Conservation (phyloP, 2,888 invertebrate genomes). For the Dryadula phaetusa region DNA sequence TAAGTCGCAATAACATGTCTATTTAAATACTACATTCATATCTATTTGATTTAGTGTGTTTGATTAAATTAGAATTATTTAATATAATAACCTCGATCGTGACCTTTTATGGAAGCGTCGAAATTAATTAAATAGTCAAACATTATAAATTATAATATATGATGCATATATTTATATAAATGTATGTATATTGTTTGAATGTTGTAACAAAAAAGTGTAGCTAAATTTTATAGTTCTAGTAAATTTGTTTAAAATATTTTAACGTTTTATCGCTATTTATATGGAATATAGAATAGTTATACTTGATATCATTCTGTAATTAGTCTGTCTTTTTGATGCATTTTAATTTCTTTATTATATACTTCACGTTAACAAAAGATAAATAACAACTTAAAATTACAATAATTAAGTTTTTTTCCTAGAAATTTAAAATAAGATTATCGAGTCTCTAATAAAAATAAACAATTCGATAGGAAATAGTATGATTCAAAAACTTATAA, state of each 20-base stretch:
- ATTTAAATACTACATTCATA: neutral
- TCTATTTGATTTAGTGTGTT: conserved; percentile 3
- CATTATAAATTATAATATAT: no score
- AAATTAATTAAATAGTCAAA: neutral
- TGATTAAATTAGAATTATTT: conserved; percentile 2
- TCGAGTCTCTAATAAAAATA: neutral
- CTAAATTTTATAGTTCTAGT: neutral
- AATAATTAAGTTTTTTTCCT: no score
- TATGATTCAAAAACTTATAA: neutral
- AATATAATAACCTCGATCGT: neutral
- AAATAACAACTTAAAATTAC: no score
- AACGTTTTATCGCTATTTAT: no score
- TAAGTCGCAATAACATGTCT: no score
- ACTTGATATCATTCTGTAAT: no score
- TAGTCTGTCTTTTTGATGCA: no score
- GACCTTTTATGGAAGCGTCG: conserved; percentile 12
- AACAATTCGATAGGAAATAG: neutral
- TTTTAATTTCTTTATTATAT: no score
- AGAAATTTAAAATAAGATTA: neutral
- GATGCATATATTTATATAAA: neutral
- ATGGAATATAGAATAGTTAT: no score
- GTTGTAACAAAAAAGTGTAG: neutral
- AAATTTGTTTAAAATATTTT: neutral
- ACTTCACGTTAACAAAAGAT: no score
- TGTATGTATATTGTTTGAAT: neutral